Conservation (phyloP, 2,113 vertebrate genomes). For the Rynchops niger region DNA sequence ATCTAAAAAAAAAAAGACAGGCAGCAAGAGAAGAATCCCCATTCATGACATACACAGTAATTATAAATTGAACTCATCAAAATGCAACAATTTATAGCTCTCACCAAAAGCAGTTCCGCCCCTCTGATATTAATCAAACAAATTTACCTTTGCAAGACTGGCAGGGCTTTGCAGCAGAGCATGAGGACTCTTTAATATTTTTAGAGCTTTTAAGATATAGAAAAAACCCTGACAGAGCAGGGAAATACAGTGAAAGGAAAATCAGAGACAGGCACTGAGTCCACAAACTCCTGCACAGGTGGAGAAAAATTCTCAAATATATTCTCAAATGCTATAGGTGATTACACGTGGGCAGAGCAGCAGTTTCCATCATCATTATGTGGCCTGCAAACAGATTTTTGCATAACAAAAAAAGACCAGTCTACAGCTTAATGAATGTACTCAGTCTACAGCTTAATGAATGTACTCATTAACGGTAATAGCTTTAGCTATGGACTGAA, state of each 20-base stretch:
- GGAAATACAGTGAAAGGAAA: neutral
- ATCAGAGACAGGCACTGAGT: neutral
- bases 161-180: neutral
- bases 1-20: neutral
- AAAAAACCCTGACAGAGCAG: accelerated
- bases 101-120: neutral
- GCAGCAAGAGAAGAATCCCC: neutral
- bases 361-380: slow-evolving; percentile 66
- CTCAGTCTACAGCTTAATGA: slow-evolving; percentile 50
- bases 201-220: neutral
- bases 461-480: slow-evolving; percentile 62
- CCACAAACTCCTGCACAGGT: slow-evolving; percentile 27
- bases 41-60: neutral
- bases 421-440: slow-evolving; percentile 44
- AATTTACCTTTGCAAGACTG: neutral
- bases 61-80: neutral
- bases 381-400: slow-evolving; percentile 55
- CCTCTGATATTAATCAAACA: accelerated
- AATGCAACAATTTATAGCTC: neutral
- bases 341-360: slow-evolving; percentile 45
- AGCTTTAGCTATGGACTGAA: slow-evolving; percentile 27
- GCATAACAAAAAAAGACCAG: slow-evolving; percentile 20
- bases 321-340: slow-evolving; percentile 11
- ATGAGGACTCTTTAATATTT: neutral
- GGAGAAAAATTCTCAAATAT: neutral